A percentile compares a stretch with the other conserved stretches of the same genome.
These are phyloP conservation scores for Oophaga pumilio DNA, from an alignment of 2,113 vertebrate species.

Conservation along the genomic window DNA sequence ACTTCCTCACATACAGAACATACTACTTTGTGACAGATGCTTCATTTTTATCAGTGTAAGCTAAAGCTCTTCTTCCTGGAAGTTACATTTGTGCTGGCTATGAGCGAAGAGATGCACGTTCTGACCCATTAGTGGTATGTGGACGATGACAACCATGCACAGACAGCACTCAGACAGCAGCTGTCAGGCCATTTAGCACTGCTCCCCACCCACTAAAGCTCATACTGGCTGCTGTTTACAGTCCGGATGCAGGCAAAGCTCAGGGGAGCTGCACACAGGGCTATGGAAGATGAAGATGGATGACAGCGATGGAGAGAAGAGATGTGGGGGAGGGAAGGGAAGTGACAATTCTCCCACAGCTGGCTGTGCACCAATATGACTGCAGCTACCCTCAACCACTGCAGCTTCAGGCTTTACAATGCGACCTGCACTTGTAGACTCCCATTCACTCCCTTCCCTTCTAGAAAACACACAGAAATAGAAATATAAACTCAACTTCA, in stretches of 20 bases:
- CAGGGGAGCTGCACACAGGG: conserved; percentile 47
- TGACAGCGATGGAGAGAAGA: conserved; percentile 30
- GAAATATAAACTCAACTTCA: too few species aligned
- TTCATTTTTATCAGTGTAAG: background rate
- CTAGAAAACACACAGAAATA: too few species aligned
- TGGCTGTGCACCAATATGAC: conserved; percentile 42
- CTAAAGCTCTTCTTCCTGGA: too few species aligned
- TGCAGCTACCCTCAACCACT: background rate
- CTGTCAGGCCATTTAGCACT: conserved; percentile 34
- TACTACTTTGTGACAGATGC: background rate
- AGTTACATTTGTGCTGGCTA: background rate
- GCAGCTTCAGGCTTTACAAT: background rate
- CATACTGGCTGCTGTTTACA: conserved; percentile 49
- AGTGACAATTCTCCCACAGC: conserved; percentile 55
- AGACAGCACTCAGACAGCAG: conserved; percentile 36
- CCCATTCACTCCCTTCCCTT: too few species aligned
- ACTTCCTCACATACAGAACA: background rate
- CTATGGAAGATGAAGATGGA: conserved; percentile 48
- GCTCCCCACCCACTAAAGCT: conserved; percentile 40
- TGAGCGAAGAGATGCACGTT: background rate
- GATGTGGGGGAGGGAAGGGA: conserved; percentile 50
- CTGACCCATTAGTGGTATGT: background rate
- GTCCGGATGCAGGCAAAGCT: conserved; percentile 54
- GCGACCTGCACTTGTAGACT: background rate
- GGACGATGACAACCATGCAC: background rate